phyloP scores from a whole-genome alignment of 2,888 invertebrate species.

The Ophion ventricosus region DNA sequence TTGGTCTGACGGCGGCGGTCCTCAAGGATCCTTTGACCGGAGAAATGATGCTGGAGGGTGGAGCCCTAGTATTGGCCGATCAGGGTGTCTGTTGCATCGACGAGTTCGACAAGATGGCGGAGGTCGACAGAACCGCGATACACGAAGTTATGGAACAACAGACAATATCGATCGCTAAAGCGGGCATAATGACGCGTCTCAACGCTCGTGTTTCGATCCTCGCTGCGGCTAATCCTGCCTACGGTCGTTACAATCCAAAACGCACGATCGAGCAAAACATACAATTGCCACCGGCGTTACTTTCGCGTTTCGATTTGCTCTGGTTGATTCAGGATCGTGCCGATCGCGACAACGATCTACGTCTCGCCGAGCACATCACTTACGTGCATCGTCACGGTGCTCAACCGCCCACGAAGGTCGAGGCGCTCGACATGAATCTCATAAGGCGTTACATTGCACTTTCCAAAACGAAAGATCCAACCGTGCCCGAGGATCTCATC shows the following conservation, averaged over 20 bases:
- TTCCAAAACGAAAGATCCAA: constrained; percentile 94
- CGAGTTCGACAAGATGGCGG: constrained; percentile 99
- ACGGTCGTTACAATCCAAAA: constrained; percentile 98
- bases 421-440: constrained; percentile 94
- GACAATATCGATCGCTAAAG: constrained; percentile 99
- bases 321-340: constrained; percentile 96
- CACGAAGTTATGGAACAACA: constrained; percentile 99
- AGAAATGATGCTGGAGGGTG: constrained; percentile 98
- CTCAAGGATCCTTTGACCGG: constrained; percentile 98
- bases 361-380: constrained; percentile 98
- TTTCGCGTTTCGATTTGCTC: constrained; percentile 97
- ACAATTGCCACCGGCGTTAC: constrained; percentile 97
- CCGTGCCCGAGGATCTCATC: constrained; percentile 93
- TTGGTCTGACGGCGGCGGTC: constrained; percentile 99
- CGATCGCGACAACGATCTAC: constrained; percentile 87
- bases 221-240: constrained; percentile 99
- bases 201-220: constrained; percentile 99
- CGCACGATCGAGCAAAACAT: constrained; percentile 98
- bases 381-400: constrained; percentile 97
- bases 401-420: constrained; percentile 90
- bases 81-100: constrained; percentile 99
- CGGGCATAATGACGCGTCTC: constrained; percentile 98
- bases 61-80: constrained; percentile 97
- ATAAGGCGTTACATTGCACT: constrained; percentile 96
- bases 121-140: constrained; percentile 96